Percentiles rank a stretch among this genome's conserved stretches.
phyloP scores from a whole-genome alignment of 2,888 invertebrate species.

The Anodontia alba region DNA sequence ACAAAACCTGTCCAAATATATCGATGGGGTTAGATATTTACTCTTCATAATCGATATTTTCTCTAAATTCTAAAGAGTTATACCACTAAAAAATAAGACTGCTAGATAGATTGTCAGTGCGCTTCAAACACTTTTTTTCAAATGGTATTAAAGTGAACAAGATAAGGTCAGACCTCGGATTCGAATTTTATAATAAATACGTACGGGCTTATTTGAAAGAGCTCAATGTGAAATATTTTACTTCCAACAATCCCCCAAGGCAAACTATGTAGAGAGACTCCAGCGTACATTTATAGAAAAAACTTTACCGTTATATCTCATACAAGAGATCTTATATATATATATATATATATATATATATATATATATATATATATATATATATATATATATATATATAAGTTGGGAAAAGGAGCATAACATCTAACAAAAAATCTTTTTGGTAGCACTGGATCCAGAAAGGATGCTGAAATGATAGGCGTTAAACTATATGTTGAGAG shows the following conservation, averaged over 20 bases:
- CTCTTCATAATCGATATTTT: conserved; percentile 28
- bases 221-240: conserved; percentile 43
- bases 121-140: too few relatives aligned
- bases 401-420: too few relatives aligned
- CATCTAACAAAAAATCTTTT: too few relatives aligned
- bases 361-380: too few relatives aligned
- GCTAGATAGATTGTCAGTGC: conserved; percentile 25
- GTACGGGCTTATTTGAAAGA: conserved; percentile 28
- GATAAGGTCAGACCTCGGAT: conserved; percentile 12
- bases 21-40: conserved; percentile 29
- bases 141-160: conserved; percentile 19
- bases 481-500: too few relatives aligned
- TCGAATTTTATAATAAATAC: neutral
- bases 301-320: conserved; percentile 38
- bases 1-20: conserved; percentile 23
- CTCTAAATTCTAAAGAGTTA: conserved; percentile 19
- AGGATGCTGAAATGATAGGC: too few relatives aligned
- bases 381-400: too few relatives aligned
- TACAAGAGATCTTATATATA: conserved; percentile 48
- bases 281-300: conserved; percentile 33
- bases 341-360: too few relatives aligned
- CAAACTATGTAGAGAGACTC: conserved; percentile 43
- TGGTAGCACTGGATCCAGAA: too few relatives aligned
- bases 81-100: conserved; percentile 30
- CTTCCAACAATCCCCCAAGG: conserved; percentile 39